Base-by-base conservation (phyloP, 2,797 vertebrate species). In the Myripristis jacobus region DNA sequence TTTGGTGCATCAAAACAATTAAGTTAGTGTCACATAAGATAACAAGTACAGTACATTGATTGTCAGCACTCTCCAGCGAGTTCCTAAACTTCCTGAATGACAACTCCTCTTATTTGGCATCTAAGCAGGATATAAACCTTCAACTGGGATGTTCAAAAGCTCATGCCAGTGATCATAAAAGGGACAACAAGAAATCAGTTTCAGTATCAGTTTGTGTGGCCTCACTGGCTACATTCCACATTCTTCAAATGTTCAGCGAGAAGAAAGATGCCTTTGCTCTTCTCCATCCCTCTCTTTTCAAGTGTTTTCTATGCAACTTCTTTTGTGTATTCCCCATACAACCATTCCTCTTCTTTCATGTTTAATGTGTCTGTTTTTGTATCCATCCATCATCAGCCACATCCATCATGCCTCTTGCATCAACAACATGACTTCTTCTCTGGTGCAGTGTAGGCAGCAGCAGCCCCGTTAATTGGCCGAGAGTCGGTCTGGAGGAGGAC, bases 391-490 rank as follows among this genome's bases (percentile, higher is more conserved):
- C 22, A 7, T n/a, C 43, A 53, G 1, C 16, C 31, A 19, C 41
- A 21, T n/a, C n/a, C 0, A 24, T 44, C 29, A 1, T 10, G 22
- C 24, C 7, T 62, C 22, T n/a, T 8, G 0, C 25, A 61, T 92
- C 89, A 93, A 77, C 92, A 93, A 3, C 92, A 93, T 0, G 79
- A 68, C 70, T 90, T 93, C 66, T 90, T 91, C 74, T 93, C 92
- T 12, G 85, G 51, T 4, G 56, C 7, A 0, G 77, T 4, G 71
- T 77, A 66, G 25, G 78, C 50, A 1, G 54, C 31, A 1, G 0
- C 6, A 0, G 12, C 15, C 4, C 55, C 72, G 0, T 84, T 79
- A 0, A 93, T 21, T 0, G 90, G 77, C 1, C 88, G 61, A 18
- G 92, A 93, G 82, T 91, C 81, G 34, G 85, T 6, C 9, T 82